Percentiles rank a stretch among this genome's conserved stretches.
Evolutionary conservation across 2,888 invertebrate genomes (phyloP).

Genomic region (Epinotia bilunana): DNA sequence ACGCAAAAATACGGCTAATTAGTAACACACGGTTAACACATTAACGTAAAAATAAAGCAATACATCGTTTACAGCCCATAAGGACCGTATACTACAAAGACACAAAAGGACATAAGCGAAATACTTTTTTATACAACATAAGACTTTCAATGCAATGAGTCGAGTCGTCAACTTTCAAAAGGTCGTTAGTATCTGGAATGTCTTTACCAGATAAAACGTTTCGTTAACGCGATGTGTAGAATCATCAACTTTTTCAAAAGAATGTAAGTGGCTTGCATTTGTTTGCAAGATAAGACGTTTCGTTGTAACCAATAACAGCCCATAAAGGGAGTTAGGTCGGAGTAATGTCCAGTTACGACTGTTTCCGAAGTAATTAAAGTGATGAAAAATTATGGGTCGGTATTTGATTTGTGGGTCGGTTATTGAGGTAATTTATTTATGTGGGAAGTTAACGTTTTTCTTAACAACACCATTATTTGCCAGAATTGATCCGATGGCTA

Average conservation of each 20-base stretch:
- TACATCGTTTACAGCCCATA: neutral
- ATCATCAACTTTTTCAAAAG: neutral
- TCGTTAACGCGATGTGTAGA: neutral
- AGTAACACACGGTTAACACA: slow-evolving; percentile 27
- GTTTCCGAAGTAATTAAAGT: neutral
- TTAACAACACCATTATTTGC: neutral
- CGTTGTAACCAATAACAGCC: neutral
- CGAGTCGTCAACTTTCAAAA: neutral
- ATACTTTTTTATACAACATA: neutral
- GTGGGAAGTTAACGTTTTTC: neutral
- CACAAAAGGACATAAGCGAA: neutral
- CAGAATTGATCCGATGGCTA: no score
- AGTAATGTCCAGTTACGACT: neutral
- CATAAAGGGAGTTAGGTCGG: slow-evolving; percentile 3
- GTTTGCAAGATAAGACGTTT: neutral
- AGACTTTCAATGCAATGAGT: neutral
- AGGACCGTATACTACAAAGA: neutral
- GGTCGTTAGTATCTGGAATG: neutral
- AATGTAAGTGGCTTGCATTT: neutral
- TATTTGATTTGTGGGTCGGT: neutral
- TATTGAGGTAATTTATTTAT: neutral
- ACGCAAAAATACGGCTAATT: slow-evolving; percentile 18
- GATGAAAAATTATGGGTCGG: neutral
- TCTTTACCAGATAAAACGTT: neutral
- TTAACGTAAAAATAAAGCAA: slow-evolving; percentile 25